Evolutionary conservation across 2,113 vertebrate genomes (phyloP), one percentile per base, ranked within the genome.

Genomic region (Gymnorhina tibicen): DNA sequence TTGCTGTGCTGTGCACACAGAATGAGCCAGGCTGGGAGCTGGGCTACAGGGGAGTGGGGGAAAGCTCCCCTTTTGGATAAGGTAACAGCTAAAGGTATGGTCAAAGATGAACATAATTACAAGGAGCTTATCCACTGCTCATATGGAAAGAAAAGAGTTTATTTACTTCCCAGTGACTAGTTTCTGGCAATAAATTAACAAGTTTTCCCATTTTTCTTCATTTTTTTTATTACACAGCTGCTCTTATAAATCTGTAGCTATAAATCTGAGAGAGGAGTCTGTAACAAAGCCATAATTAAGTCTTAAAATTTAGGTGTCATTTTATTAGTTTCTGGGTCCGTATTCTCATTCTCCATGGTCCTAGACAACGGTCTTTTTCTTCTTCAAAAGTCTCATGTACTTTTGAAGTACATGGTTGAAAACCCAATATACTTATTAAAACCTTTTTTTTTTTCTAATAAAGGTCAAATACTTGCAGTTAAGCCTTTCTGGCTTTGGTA

Each of bases 161-260:
- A 93, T 91, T 96, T 96, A 78, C 73, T 78, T 93, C 53, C 66
- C 16, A 30, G 22, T 79, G 62, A 76, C 37, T 68, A 75, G 58
- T 87, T 19, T 78, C 47, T 78, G 75, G 53, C 52, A 89, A 52
- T 90, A 91, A 96, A 95, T 94, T 78, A 82, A 11, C 7, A 85
- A 72, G 20, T 94, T 90, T 94, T 44, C n/a, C 41, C 49, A 41
- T 84, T 91, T 91, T 82, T 96, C 56, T 76, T 91, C 14, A 5
- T 82, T 39, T 86, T 81, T 93, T 91, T 90, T 39, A 30, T 62
- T 83, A 69, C 63, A 76, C 88, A 95, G 83, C 58, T 96, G 79
- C 42, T 87, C 59, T 85, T 93, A 87, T 91, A 95, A 94, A 97
- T 96, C 94, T 76, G n/a, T 42, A 56, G 46, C 37, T n/a, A 62